phyloP scores from a whole-genome alignment of 2,797 vertebrate species.

The Pangasius djambal region DNA sequence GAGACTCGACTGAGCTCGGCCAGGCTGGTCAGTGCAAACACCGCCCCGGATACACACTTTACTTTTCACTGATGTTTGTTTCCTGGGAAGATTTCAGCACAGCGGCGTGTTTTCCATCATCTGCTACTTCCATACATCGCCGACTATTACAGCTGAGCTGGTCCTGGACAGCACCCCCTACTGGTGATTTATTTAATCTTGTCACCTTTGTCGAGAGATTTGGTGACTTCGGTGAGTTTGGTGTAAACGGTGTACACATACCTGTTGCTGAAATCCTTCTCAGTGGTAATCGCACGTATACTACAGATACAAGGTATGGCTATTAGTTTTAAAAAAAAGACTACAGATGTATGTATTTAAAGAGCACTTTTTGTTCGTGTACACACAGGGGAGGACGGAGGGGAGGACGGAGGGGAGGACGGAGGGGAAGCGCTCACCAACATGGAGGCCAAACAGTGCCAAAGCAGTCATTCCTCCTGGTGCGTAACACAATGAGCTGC shows the following conservation, averaged over 20 bases:
- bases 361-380: not conserved
- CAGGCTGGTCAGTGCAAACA: constrained; percentile 73
- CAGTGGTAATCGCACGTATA: not conserved
- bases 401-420: constrained; percentile 48
- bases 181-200: not conserved
- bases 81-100: not conserved
- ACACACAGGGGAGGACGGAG: constrained; percentile 49
- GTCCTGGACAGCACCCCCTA: no score
- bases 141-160: not conserved
- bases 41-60: not conserved
- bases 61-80: not conserved
- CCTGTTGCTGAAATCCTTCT: not conserved
- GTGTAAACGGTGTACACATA: not conserved
- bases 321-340: not conserved
- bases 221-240: not conserved
- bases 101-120: not conserved
- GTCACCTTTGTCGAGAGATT: not conserved
- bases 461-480: constrained; percentile 72
- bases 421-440: constrained; percentile 50
- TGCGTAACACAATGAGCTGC: constrained; percentile 46
- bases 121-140: not conserved
- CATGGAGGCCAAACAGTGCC: constrained; percentile 67
- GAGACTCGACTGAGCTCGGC: constrained; percentile 66
- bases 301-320: not conserved
- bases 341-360: not conserved